Evolutionary conservation across 2,113 vertebrate genomes (phyloP), one percentile per base, ranked within the genome.

Genomic region (Bufo gargarizans): DNA sequence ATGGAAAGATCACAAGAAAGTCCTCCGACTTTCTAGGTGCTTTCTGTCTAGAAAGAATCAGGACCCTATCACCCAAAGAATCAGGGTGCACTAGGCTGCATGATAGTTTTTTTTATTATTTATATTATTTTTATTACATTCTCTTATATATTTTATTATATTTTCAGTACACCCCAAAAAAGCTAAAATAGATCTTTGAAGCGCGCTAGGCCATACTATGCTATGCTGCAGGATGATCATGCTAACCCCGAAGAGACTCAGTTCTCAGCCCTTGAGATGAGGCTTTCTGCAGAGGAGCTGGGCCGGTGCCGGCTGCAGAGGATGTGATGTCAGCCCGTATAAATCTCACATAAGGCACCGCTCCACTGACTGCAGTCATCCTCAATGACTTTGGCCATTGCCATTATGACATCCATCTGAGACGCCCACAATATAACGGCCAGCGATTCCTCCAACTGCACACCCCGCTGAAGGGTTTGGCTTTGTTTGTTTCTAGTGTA

Each of bases 321-420:
- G 83, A 85, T 45, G 33, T 85, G n/a, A 74, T 49, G 71, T 76
- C 84, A 77, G 71, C 50, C 43, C 22, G 59, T 47, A 84, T 11
- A 17, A 76, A 61, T 61, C 55, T 33, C 56, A 77, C n/a, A 58
- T 7, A 14, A 71, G 19, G 76, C 55, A 47, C 10, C n/a, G 9
- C 20, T 2, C 6, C 49, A 1, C 76, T 12, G 76, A n/a, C 20
- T 20, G 19, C 19, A 6, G 6, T 19, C 17, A 9, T 19, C 45
- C 47, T 50, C n/a, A 49, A 47, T 11, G 74, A 77, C 47, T 20
- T 17, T 53, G 49, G 47, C 12, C 4, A 7, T 49, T 16, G 1
- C 72, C 45, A 76, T 19, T 20, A n/a, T 9, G 5, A 77, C 74
- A 19, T 50, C 47, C 10, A 16, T 10, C 47, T 49, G 19, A 19